Conservation (phyloP, 2,797 vertebrate species). For the Sebastes hopkinsi region DNA sequence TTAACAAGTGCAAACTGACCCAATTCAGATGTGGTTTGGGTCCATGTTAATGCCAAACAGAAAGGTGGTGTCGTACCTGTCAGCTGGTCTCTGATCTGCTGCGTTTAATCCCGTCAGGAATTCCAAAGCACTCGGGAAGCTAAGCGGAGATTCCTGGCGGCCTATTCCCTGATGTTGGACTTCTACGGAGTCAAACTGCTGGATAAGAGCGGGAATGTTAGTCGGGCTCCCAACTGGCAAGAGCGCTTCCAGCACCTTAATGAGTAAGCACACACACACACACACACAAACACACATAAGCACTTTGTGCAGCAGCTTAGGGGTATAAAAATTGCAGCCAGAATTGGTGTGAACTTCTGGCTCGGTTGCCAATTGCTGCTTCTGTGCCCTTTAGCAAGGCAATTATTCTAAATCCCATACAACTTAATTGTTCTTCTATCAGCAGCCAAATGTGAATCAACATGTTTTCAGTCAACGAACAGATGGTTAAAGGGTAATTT, state of each 20-base stretch:
- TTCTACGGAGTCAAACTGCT: conserved; percentile 96
- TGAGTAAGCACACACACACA: conserved; percentile 84
- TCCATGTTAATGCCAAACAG: neutral
- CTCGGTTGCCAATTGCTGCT: neutral
- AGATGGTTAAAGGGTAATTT: conserved; percentile 38
- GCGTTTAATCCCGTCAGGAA: conserved; percentile 83
- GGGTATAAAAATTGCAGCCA: neutral
- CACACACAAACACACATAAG: neutral
- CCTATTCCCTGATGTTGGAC: conserved; percentile 97
- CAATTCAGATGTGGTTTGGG: neutral
- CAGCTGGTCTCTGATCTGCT: neutral
- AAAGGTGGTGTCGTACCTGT: neutral
- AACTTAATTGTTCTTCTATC: conserved; percentile 26
- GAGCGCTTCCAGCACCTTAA: conserved; percentile 97
- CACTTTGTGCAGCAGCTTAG: conserved; percentile 2
- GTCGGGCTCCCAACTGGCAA: conserved; percentile 92
- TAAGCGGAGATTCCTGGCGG: conserved; percentile 91
- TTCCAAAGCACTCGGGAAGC: conserved; percentile 98
- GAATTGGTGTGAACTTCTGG: neutral
- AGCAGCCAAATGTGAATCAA: conserved; percentile 26
- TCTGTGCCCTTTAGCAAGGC: conserved; percentile 13
- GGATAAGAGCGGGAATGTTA: conserved; percentile 93
- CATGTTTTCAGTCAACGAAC: conserved; percentile 18
- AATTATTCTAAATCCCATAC: conserved; percentile 2
- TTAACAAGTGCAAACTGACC: neutral